Evolutionary conservation across 2,888 invertebrate species (phyloP).

Genomic region (Mechanitis mazaeus): DNA sequence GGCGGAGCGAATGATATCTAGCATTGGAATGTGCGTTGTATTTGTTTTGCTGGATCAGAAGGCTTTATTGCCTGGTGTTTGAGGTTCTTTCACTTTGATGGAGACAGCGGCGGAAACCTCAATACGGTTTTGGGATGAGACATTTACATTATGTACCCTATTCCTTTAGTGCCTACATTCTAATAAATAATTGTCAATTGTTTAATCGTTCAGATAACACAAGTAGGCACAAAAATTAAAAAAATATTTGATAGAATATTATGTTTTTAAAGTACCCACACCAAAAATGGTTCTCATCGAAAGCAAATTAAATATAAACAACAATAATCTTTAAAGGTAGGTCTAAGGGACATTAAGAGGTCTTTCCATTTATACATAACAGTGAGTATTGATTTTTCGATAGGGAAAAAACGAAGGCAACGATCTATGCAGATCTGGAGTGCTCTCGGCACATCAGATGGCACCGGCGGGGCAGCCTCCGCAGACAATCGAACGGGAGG

Average conservation of each 20-base stretch:
- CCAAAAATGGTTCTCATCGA: no score
- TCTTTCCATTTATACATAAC: conserved; percentile 67
- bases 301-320: conserved; percentile 33
- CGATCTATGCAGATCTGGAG: conserved; percentile 78
- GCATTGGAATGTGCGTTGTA: conserved; percentile 76
- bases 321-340: conserved; percentile 21
- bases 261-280: background rate
- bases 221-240: background rate
- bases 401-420: conserved; percentile 77
- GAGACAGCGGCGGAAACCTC: conserved; percentile 65
- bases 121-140: conserved; percentile 64
- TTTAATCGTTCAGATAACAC: background rate
- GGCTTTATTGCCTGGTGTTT: conserved; percentile 73
- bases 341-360: conserved; percentile 61
- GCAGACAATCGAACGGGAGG: conserved; percentile 76
- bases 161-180: conserved; percentile 31
- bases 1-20: conserved; percentile 77
- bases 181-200: conserved; percentile 10
- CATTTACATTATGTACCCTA: conserved; percentile 64
- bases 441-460: conserved; percentile 77
- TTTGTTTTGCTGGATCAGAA: conserved; percentile 73
- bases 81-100: conserved; percentile 73
- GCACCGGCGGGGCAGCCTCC: conserved; percentile 75
- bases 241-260: background rate
- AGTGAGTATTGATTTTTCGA: conserved; percentile 75